phyloP scores from a whole-genome alignment of 2,113 vertebrate species.

The Ascaphus truei region DNA sequence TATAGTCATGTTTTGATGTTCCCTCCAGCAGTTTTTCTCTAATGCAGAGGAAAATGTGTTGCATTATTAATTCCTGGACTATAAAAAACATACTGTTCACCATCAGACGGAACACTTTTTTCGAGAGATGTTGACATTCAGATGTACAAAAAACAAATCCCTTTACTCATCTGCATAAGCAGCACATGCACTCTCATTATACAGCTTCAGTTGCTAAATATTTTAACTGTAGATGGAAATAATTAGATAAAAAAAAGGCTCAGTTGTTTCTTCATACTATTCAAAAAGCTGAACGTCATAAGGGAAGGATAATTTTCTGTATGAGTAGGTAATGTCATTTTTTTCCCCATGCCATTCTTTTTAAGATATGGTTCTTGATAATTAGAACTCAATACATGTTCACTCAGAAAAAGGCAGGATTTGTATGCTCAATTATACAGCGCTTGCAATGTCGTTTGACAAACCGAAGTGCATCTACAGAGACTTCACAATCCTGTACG shows the following conservation, averaged over 20 bases:
- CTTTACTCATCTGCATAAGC: not conserved
- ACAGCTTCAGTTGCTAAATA: not conserved
- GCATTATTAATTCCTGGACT: too few species aligned
- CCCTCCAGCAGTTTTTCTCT: too few species aligned
- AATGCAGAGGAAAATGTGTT: too few species aligned
- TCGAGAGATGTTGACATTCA: not conserved
- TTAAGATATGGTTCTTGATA: not conserved
- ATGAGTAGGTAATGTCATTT: constrained; percentile 43
- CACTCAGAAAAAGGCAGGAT: constrained; percentile 92
- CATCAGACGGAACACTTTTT: not conserved
- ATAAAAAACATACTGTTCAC: too few species aligned
- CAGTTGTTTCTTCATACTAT: not conserved
- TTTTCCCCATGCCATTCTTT: not conserved
- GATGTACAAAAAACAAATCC: not conserved
- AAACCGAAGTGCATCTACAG: constrained; percentile 86
- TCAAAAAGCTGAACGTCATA: constrained; percentile 45
- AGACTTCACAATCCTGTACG: constrained; percentile 93
- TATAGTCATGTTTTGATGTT: too few species aligned
- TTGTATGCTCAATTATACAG: constrained; percentile 96
- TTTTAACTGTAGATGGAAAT: not conserved
- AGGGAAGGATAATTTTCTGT: constrained; percentile 41
- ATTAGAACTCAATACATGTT: not conserved
- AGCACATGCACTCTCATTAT: not conserved
- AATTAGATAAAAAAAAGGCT: not conserved
- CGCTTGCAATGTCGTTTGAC: constrained; percentile 89